Evolutionary conservation across 1,140 invertebrate species (phyloP).

Genomic region (Drosophila nebulosa): DNA sequence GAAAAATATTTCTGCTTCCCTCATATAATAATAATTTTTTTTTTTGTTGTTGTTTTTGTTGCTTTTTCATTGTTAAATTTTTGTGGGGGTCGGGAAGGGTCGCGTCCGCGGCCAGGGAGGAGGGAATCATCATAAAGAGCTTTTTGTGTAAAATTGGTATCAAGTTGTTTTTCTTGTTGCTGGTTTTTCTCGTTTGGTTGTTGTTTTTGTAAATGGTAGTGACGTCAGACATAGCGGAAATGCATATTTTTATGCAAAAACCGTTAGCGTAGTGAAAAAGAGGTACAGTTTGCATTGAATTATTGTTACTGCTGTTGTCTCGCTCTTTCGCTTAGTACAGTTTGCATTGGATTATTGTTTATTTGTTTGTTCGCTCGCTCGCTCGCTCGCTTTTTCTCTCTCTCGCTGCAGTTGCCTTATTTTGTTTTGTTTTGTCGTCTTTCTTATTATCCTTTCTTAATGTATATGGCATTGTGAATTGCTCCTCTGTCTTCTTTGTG

Average conservation of each 20-base stretch:
- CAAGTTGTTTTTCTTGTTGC: conserved; percentile 48
- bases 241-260: conserved; percentile 30
- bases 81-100: conserved; percentile 34
- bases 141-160: conserved; percentile 70
- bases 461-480: conserved; percentile 66
- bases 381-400: conserved; percentile 25
- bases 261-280: conserved; percentile 14
- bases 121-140: conserved; percentile 37
- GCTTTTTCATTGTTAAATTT: conserved; percentile 17
- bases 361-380: too few relatives aligned
- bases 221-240: conserved; percentile 58
- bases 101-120: conserved; percentile 28
- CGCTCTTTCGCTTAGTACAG: too few relatives aligned
- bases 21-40: conserved; percentile 45
- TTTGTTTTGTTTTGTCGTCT: conserved; percentile 14
- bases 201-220: conserved; percentile 66
- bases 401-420: conserved; percentile 29
- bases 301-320: conserved; percentile 50
- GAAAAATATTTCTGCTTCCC: conserved; percentile 56
- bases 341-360: too few relatives aligned
- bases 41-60: conserved; percentile 44
- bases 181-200: background rate
- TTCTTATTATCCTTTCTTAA: conserved; percentile 13
- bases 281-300: conserved; percentile 56
- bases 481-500: conserved; percentile 23